Percentiles rank a stretch among this genome's conserved stretches.
phyloP scores from a whole-genome alignment of 2,888 invertebrate genomes.

The Drosophila gaucha region DNA sequence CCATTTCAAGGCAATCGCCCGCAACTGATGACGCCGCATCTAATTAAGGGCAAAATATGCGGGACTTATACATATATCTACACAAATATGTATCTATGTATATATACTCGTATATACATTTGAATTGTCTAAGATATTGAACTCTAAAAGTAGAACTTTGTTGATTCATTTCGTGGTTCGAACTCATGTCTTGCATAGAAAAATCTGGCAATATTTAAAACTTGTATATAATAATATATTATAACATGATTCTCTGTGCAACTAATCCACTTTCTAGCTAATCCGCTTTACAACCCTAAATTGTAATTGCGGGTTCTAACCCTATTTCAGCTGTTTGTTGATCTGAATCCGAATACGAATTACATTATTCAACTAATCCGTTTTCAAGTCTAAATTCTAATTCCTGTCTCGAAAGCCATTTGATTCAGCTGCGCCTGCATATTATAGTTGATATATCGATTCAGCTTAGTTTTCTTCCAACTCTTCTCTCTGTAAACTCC shows the following conservation, averaged over 20 bases:
- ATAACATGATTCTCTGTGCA: too few relatives aligned
- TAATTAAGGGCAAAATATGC: constrained; percentile 62
- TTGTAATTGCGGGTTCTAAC: background rate
- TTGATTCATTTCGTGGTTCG: background rate
- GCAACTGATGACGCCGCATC: constrained; percentile 58
- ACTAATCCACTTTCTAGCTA: background rate
- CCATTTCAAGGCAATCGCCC: constrained; percentile 48
- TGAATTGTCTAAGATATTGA: constrained; percentile 7
- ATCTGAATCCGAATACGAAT: too few relatives aligned
- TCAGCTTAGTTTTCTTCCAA: background rate
- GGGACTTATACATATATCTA: constrained; percentile 4
- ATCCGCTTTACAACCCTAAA: too few relatives aligned
- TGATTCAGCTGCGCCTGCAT: too few relatives aligned
- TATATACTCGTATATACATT: constrained; percentile 7
- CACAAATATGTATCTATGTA: background rate
- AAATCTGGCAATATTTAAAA: too few relatives aligned
- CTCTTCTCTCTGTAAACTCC: background rate
- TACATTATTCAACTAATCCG: background rate
- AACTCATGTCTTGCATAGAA: background rate
- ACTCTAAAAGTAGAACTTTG: background rate
- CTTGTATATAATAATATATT: too few relatives aligned
- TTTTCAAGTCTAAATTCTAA: background rate
- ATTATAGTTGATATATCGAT: background rate
- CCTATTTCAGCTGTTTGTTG: background rate
- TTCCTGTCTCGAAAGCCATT: background rate